A percentile compares a stretch with the other conserved stretches of the same genome.
Conservation (phyloP, 2,113 vertebrate species). For the Syngnathus typhle region DNA sequence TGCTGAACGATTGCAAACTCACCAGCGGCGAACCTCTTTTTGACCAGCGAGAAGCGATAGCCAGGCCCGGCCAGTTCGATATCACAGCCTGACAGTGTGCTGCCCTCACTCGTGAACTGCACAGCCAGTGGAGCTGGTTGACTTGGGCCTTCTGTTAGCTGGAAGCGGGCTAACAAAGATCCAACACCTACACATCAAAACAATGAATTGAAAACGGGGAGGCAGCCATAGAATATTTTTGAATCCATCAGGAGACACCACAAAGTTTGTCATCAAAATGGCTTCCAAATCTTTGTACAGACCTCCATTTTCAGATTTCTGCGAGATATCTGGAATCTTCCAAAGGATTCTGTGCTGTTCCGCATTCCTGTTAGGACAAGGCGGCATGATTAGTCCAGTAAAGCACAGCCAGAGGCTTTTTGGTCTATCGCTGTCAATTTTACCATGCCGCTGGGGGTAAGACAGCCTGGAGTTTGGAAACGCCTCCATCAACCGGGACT, state of each 20-base stretch:
- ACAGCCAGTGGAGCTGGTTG: constrained; percentile 85
- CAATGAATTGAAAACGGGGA: neutral
- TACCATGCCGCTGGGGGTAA: constrained; percentile 95
- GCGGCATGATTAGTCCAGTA: neutral
- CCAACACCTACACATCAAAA: constrained; percentile 77
- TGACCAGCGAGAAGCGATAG: constrained; percentile 95
- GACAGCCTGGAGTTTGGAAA: constrained; percentile 91
- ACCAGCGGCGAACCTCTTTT: constrained; percentile 98
- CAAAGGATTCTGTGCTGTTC: constrained; percentile 95
- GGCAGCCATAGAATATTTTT: neutral
- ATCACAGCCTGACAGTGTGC: constrained; percentile 90
- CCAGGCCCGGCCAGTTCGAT: constrained; percentile 91
- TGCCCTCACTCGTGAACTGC: constrained; percentile 97
- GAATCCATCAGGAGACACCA: no score
- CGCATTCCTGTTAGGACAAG: constrained; percentile 76
- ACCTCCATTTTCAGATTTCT: constrained; percentile 98
- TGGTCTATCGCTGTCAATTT: neutral
- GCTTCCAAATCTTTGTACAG: constrained; percentile 23
- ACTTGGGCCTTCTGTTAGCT: constrained; percentile 87
- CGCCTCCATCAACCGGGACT: constrained; percentile 86
- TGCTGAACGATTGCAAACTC: constrained; percentile 14
- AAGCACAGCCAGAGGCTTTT: neutral
- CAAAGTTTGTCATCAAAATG: no score
- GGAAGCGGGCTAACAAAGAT: constrained; percentile 89
- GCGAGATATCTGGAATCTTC: constrained; percentile 98